These are phyloP conservation scores for Buceros bicornis DNA, from an alignment of 2,797 vertebrate species.

Conservation along the genomic window DNA sequence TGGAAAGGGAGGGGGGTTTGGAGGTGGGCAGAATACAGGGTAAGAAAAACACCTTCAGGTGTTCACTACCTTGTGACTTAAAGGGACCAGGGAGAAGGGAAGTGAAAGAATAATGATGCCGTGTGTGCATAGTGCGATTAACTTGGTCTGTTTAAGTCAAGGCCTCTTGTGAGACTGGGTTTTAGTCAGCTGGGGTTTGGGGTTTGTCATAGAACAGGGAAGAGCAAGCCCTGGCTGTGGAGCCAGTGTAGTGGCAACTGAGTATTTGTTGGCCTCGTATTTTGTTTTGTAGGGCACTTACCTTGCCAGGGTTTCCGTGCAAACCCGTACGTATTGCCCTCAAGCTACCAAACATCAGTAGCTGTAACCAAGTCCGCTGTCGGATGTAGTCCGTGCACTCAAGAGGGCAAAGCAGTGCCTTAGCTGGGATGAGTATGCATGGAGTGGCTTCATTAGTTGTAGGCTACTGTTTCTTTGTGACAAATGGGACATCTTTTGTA, in stretches of 20 bases:
- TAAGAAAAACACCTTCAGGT: neutral
- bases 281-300: neutral
- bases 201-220: neutral
- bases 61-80: neutral
- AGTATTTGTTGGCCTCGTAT: neutral
- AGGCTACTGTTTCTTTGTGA: neutral
- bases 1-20: neutral
- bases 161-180: neutral
- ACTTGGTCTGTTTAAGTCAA: too few relatives aligned
- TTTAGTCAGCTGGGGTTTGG: neutral
- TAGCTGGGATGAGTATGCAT: neutral
- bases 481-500: constrained; percentile 61
- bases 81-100: neutral
- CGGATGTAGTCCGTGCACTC: rapidly evolving
- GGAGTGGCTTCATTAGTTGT: neutral
- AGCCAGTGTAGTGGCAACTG: neutral
- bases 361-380: neutral
- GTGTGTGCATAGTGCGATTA: rapidly evolving
- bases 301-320: neutral
- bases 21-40: neutral
- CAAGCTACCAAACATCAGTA: neutral
- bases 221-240: neutral
- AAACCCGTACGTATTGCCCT: neutral
- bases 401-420: neutral
- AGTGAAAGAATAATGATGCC: neutral